A percentile compares a stretch with the other conserved stretches of the same genome.
phyloP scores from a whole-genome alignment of 2,888 invertebrate species.

The Xestoiulus laeticollis region DNA sequence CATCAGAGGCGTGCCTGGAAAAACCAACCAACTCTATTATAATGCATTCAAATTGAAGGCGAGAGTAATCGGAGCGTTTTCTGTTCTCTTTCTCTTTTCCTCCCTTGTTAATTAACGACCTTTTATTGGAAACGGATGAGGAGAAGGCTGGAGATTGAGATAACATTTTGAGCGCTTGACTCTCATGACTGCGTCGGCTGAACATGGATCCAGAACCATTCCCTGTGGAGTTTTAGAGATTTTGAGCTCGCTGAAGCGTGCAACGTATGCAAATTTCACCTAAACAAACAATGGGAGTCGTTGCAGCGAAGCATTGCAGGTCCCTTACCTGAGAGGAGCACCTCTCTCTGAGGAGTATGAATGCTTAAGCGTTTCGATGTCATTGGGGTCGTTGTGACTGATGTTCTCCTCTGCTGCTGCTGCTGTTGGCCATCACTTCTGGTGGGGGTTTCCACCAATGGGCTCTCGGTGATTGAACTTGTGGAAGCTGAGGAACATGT shows the following conservation, averaged over 20 bases:
- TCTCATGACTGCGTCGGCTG: not conserved
- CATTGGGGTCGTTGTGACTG: not conserved
- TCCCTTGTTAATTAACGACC: slow-evolving; percentile 34
- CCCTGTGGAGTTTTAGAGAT: not conserved
- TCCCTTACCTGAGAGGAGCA: slow-evolving; percentile 8
- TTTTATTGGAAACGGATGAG: slow-evolving; percentile 30
- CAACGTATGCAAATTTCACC: slow-evolving; percentile 23
- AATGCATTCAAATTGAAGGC: not conserved
- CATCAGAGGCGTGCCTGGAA: not conserved
- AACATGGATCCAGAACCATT: slow-evolving; percentile 11
- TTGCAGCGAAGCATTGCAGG: not conserved
- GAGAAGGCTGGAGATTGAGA: slow-evolving; percentile 37
- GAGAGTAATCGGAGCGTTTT: not conserved
- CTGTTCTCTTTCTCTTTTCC: not conserved
- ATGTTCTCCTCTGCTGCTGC: not conserved
- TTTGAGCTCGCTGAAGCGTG: not conserved
- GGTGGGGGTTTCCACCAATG: not conserved
- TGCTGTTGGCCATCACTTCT: not conserved
- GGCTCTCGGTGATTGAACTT: not conserved
- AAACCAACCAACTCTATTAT: not conserved
- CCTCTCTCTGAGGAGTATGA: slow-evolving; percentile 22
- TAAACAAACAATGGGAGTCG: slow-evolving; percentile 4
- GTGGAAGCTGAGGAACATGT: not conserved
- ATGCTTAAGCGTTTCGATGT: slow-evolving; percentile 15
- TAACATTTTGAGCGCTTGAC: slow-evolving; percentile 16